Base-by-base conservation (phyloP, 2,113 vertebrate genomes). In the Toxotes jaculatrix region DNA sequence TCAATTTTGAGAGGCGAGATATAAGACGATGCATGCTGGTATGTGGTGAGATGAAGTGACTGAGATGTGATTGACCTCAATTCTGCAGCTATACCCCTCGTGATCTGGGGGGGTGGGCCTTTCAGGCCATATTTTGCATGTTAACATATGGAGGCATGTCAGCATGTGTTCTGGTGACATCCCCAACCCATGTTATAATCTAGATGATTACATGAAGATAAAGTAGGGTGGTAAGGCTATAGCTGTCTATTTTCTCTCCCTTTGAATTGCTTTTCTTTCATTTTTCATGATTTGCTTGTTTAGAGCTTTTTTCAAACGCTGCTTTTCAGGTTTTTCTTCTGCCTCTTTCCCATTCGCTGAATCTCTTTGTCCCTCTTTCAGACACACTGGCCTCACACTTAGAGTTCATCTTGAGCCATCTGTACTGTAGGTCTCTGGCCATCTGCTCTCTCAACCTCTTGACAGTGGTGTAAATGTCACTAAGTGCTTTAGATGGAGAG, bases 391-490 rank as follows among this genome's bases (percentile, higher is more conserved):
- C 70, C 63, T 66, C 34, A 62, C 65, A 56, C 64, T 36, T 59
- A 65, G 31, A 60, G 74, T 65, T 77, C 56, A 62, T 79, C 47
- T 79, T 49, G 56, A 79, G 49, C 69, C 73, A 84, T 83, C 65
- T 83, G 78, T 27, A 73, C 60, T 62, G 40, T 64, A 63, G 17
- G 40, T 62, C 38, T 69, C 27, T 31, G 51, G 8, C 89, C 89
- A 90, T 88, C 88, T 92, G 89, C 73, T 88, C 66, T 71, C 47
- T 76, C 57, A 72, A 65, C 74, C 70, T 74, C 27, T 60, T 64
- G 79, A 76, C 67, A 70, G 42, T 55, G 61, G 75, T 76, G 70
- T 36, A 71, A 81, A 83, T 11, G 43, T 60, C 74, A 31, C 65
- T 76, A 59, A 55, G 40, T n/a, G 65, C 59, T 83, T 84, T 74